Evolutionary conservation across 2,888 invertebrate species (phyloP), one percentile per base, ranked within the genome.

Genomic region (Dendrolimus houi): DNA sequence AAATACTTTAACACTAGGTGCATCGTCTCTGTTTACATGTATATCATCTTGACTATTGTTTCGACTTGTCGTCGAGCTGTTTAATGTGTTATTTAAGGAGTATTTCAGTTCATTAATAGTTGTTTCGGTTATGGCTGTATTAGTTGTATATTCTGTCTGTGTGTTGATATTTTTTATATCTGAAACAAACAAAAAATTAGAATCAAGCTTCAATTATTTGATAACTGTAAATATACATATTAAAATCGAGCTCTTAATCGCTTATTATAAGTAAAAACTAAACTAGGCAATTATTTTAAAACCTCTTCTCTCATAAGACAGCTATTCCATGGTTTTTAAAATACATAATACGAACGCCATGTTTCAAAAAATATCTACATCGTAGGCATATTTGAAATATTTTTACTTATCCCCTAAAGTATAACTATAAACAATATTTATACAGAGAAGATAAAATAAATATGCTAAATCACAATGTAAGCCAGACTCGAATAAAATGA

Each of bases 101-200:
- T 47, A 6, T 3, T 29, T 29, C 29, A 29, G 57, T 56, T 56
- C 56, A 47, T 57, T 64, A 55, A 62, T 65, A 52, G 68, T 65
- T 52, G 57, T 53, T 56, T 65, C 67, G 40, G 57, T 52, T 29
- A 55, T 56, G 6, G 59, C 53, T 54, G 62, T 55, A 55, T 57
- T 57, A 56, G 64, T 62, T 56, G 57, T 56, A 57, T 56, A 42
- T 57, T 72, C 71, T 55, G 67, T 62, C 62, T 79, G 77, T 54
- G 80, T 68, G 59, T 72, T 79, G 52, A 73, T 74, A 64, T 70
- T 77, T 58, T 74, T 72, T n/a, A 77, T 63, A 67, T 69, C 87
- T 88, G 81, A 14, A 83, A 83, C 65, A 72, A 75, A 65, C 29
- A 29, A 6, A 6, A 6, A 29, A 6, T 29, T 3, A 29, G 29